A percentile compares a stretch with the other conserved stretches of the same genome.
Evolutionary conservation across 2,113 vertebrate genomes (phyloP).

Genomic region (Entomyzon cyanotis): DNA sequence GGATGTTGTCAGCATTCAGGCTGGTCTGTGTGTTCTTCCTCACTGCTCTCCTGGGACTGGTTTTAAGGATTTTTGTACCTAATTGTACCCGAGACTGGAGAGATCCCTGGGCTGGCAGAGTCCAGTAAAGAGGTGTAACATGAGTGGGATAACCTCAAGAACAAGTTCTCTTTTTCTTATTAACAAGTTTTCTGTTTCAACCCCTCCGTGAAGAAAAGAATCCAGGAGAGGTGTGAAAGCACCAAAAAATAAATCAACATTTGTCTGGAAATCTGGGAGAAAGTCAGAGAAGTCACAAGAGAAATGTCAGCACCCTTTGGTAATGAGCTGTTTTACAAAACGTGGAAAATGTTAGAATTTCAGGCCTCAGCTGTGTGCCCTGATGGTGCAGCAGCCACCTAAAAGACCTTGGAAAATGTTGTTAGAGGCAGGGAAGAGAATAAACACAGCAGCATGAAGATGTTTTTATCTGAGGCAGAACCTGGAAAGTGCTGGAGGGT

Average conservation of each 20-base stretch:
- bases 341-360: neutral
- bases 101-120: neutral
- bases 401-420: slow-evolving; percentile 11
- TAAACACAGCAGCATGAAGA: neutral
- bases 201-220: neutral
- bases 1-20: neutral
- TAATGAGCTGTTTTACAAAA: neutral
- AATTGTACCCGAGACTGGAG: neutral
- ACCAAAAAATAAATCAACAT: neutral
- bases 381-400: neutral
- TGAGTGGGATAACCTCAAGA: neutral
- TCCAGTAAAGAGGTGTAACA: neutral
- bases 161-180: neutral
- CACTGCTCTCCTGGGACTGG: neutral
- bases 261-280: neutral
- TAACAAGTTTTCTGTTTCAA: neutral
- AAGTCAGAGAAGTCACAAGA: neutral
- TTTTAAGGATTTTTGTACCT: neutral
- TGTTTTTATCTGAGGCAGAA: neutral
- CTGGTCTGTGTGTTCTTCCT: neutral
- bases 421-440: neutral
- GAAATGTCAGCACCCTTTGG: neutral
- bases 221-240: neutral
- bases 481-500: neutral
- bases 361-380: slow-evolving; percentile 6